Evolutionary conservation across 2,888 invertebrate genomes (phyloP), one percentile per base, ranked within the genome.

Genomic region (Luperina nickerlii): DNA sequence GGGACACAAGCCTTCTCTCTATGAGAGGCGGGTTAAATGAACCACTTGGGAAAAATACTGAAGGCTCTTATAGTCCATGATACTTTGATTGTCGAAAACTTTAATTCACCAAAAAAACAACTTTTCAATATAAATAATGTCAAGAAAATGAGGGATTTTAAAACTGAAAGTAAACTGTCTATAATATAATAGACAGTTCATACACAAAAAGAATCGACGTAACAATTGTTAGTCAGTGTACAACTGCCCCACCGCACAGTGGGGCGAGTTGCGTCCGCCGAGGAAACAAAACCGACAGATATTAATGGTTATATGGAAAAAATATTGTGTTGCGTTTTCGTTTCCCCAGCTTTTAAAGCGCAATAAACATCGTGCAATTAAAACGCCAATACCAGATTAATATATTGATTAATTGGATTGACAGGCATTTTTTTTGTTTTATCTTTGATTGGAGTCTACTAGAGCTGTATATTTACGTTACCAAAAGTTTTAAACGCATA

Each of bases 281-380:
- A 97, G 97, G 97, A 97, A 97, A 97, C 97, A 97, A 97, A 90
- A 97, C 97, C 95, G 97, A 97, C 97, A 97, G 97, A 95, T 97
- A 97, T 97, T 97, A 97, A 97, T 97, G 97, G 96, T 97, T 95
- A 93, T 95, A 95, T 95, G 97, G 97, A 97, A 97, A 97, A 97
- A 97, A 97, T 97, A 97, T 97, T 97, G 97, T 97, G 97, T 97
- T 97, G 97, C 97, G 95, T 95, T 95, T 95, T 93, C 95, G 94
- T 95, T 95, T 94, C 95, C 95, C 95, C 92, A 91, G 94, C 96
- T 96, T 96, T 96, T 95, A 96, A 96, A 96, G 95, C 95, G 94
- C 95, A 95, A 95, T 95, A 96, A 96, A 96, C 96, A 95, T 92
- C 93, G 91, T 91, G 93, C 95, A 96, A 97, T 97, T 97, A 97